These are phyloP conservation scores for Eudemis profundana DNA, from an alignment of 2,888 invertebrate species.

Conservation along the genomic window DNA sequence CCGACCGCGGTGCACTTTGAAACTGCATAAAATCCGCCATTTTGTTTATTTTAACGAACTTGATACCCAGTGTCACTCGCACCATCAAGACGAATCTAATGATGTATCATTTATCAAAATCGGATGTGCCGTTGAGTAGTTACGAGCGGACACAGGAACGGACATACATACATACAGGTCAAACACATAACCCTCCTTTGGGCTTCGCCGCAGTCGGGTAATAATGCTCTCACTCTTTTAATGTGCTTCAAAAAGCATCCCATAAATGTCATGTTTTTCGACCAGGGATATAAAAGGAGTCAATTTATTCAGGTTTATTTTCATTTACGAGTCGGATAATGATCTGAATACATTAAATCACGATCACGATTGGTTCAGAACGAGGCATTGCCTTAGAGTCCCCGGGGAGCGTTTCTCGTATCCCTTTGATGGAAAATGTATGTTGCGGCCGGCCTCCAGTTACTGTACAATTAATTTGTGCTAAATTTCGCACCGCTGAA, in stretches of 20 bases:
- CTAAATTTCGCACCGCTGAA: conserved; percentile 61
- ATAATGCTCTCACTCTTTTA: too few relatives aligned
- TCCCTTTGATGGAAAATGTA: conserved; percentile 77
- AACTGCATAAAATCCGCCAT: too few relatives aligned
- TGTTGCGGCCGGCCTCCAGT: conserved; percentile 66
- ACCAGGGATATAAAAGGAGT: neutral
- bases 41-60: too few relatives aligned
- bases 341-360: conserved; percentile 30
- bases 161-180: too few relatives aligned
- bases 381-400: conserved; percentile 34
- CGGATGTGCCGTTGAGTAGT: too few relatives aligned
- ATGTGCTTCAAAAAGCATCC: neutral
- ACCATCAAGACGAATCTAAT: too few relatives aligned
- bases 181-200: too few relatives aligned
- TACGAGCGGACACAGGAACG: too few relatives aligned
- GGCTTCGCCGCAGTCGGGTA: too few relatives aligned
- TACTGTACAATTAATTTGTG: conserved; percentile 71
- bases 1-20: too few relatives aligned
- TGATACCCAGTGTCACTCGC: too few relatives aligned
- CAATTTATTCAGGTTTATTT: neutral
- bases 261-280: neutral
- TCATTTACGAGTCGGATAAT: conserved; percentile 15
- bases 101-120: too few relatives aligned
- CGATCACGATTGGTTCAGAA: conserved; percentile 31
- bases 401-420: conserved; percentile 54